Base-by-base conservation (phyloP, 1,140 invertebrate genomes). In the Laodelphax striatellus region DNA sequence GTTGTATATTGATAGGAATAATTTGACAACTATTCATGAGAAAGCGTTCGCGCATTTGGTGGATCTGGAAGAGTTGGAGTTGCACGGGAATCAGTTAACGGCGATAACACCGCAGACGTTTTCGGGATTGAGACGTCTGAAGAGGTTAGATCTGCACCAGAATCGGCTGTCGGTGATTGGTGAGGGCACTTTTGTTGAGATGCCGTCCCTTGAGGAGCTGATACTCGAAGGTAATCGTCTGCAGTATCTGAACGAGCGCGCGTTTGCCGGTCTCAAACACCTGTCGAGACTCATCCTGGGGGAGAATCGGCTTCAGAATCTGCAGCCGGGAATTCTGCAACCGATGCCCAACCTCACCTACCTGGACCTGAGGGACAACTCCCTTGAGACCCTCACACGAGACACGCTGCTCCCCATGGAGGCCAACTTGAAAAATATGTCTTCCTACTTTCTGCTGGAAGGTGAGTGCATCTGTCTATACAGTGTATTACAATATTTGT, bases 201-300 rank as follows among this genome's bases (percentile, higher is more conserved):
- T 90, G 68, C 82, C 71, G 68, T 81, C 82, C 72, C 66, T 92
- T 6, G 76, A 80, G 61, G 84, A 87, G 60, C 73, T 92, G 57
- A 76, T 86, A 43, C 71, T 92, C 60, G 85, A 84, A 62, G 80
- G 82, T 63, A 91, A 91, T 73, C 75, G 79, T 44, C 80, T 87
- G 52, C 72, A 78, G 69, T 79, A 79, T 64, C 82, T 91, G 56
- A 82, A 81, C 9, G 81, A 83, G 42, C 79, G 82, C 16, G 87
- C 87, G 1, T 80, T 91, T 55, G 78, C 82, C 19, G 87, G 85
- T 0, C 71, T 90, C 67, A 80, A 78, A 52, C 81, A 82, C 61
- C 72, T 91, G 52, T 75, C 77, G 66, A 79, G 80, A 58, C 71
- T 92, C 52, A 79, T 77, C 63, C 76, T 92, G 21, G 81, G 81